These are phyloP conservation scores for Gryllus longicercus DNA, from an alignment of 2,888 invertebrate species.

Conservation along the genomic window DNA sequence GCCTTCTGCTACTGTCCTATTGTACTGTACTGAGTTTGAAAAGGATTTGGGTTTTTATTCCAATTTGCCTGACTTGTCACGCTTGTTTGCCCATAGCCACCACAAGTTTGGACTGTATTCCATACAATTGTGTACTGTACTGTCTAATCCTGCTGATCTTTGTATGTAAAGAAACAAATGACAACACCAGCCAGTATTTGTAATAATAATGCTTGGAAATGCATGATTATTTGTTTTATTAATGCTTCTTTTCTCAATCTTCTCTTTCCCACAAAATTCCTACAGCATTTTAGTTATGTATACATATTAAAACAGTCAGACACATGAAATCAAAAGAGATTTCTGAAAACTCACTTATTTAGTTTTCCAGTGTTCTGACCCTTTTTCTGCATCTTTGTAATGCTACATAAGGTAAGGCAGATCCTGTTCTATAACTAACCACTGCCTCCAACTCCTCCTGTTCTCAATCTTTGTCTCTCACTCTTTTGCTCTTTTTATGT, in stretches of 20 bases:
- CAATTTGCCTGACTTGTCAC: slow-evolving; percentile 42
- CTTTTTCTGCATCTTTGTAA: slow-evolving; percentile 33
- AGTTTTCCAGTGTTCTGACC: slow-evolving; percentile 34
- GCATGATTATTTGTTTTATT: slow-evolving; percentile 83
- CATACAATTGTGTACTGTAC: slow-evolving; percentile 50
- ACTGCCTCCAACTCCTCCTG: neutral
- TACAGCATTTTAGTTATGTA: slow-evolving; percentile 34
- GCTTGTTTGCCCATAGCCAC: slow-evolving; percentile 49
- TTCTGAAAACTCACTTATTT: slow-evolving; percentile 25
- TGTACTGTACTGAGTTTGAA: slow-evolving; percentile 38
- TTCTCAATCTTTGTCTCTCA: neutral
- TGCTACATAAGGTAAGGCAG: slow-evolving; percentile 34
- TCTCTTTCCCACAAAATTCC: slow-evolving; percentile 41
- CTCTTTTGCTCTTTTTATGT: neutral
- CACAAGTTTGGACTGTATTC: slow-evolving; percentile 46
- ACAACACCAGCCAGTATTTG: slow-evolving; percentile 64
- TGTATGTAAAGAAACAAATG: slow-evolving; percentile 53
- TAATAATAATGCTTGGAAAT: slow-evolving; percentile 85
- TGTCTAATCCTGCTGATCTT: slow-evolving; percentile 52
- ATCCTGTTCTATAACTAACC: slow-evolving; percentile 33
- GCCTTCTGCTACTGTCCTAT: slow-evolving; percentile 39
- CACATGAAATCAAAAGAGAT: slow-evolving; percentile 1
- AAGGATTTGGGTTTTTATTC: slow-evolving; percentile 39
- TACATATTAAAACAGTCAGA: slow-evolving; percentile 17
- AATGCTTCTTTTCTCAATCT: slow-evolving; percentile 51